Percentiles rank a stretch among this genome's conserved stretches.
These are phyloP conservation scores for Apamea monoglypha DNA, from an alignment of 2,888 invertebrate genomes.

Conservation along the genomic window DNA sequence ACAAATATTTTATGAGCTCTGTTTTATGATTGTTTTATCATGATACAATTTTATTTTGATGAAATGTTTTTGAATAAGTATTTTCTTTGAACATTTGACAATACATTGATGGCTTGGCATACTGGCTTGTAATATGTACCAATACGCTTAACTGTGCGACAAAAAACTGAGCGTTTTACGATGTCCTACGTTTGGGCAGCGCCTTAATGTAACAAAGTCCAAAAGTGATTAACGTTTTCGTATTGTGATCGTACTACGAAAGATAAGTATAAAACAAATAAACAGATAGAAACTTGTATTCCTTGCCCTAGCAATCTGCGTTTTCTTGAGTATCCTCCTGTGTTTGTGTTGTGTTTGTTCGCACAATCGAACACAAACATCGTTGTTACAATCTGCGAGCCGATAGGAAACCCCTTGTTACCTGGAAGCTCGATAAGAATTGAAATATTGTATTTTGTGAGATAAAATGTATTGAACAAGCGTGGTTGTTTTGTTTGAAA, in stretches of 20 bases:
- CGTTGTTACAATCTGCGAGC: constrained; percentile 52
- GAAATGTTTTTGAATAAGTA: too few relatives aligned
- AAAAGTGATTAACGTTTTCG: constrained; percentile 1
- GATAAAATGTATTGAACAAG: constrained; percentile 41
- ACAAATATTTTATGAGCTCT: not conserved
- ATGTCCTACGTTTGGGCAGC: not conserved
- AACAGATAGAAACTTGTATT: constrained; percentile 53
- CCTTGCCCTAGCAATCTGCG: constrained; percentile 46
- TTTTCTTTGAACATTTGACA: too few relatives aligned
- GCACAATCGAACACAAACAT: constrained; percentile 58
- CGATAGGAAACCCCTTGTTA: constrained; percentile 56
- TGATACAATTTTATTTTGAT: too few relatives aligned
- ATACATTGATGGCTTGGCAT: too few relatives aligned
- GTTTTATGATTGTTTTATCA: not conserved
- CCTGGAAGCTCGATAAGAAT: constrained; percentile 51
- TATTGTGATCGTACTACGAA: not conserved
- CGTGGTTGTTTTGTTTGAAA: constrained; percentile 12
- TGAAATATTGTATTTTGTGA: constrained; percentile 55
- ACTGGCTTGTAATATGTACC: not conserved
- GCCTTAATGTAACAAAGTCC: not conserved
- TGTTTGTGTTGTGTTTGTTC: constrained; percentile 53
- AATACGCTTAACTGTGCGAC: not conserved
- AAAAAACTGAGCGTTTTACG: not conserved
- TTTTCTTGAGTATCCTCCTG: constrained; percentile 45
- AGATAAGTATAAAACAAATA: constrained; percentile 40